A percentile compares a stretch with the other conserved stretches of the same genome.
These are phyloP conservation scores for Ptychoptera contaminata DNA, from an alignment of 2,888 invertebrate species.

Conservation along the genomic window DNA sequence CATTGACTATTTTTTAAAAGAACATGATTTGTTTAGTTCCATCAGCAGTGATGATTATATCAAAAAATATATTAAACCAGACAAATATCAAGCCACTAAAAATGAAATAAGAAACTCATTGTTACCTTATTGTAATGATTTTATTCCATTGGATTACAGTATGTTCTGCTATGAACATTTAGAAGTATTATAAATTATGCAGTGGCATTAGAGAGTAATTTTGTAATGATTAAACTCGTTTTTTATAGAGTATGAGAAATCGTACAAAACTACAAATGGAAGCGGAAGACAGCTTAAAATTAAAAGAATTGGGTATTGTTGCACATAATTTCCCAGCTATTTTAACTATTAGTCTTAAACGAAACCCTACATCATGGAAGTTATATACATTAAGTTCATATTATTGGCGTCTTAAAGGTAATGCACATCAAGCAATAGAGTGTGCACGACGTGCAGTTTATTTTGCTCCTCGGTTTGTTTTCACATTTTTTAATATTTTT, in stretches of 20 bases:
- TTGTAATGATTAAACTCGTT: constrained; percentile 16
- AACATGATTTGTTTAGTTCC: constrained; percentile 18
- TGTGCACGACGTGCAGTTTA: constrained; percentile 24
- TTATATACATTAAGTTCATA: constrained; percentile 26
- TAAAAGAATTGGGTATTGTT: constrained; percentile 15
- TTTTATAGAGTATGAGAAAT: constrained; percentile 18
- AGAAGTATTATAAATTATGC: neutral
- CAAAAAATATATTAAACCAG: constrained; percentile 21
- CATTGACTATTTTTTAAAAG: constrained; percentile 21
- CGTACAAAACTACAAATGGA: constrained; percentile 18
- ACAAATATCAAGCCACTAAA: constrained; percentile 16
- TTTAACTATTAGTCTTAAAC: constrained; percentile 16
- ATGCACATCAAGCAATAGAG: constrained; percentile 23
- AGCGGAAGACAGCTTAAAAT: constrained; percentile 18
- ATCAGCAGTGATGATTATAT: constrained; percentile 10
- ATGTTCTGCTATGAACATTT: constrained; percentile 3
- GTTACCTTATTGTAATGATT: constrained; percentile 1
- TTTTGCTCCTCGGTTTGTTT: constrained; percentile 19
- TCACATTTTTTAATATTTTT: neutral
- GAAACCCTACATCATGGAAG: constrained; percentile 24
- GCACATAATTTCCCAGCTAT: constrained; percentile 9
- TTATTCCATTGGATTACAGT: constrained; percentile 1
- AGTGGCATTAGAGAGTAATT: constrained; percentile 17
- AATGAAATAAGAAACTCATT: neutral
- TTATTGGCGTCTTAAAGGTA: constrained; percentile 27